Conservation (phyloP, 2,113 vertebrate genomes). For the Antigone vipio region DNA sequence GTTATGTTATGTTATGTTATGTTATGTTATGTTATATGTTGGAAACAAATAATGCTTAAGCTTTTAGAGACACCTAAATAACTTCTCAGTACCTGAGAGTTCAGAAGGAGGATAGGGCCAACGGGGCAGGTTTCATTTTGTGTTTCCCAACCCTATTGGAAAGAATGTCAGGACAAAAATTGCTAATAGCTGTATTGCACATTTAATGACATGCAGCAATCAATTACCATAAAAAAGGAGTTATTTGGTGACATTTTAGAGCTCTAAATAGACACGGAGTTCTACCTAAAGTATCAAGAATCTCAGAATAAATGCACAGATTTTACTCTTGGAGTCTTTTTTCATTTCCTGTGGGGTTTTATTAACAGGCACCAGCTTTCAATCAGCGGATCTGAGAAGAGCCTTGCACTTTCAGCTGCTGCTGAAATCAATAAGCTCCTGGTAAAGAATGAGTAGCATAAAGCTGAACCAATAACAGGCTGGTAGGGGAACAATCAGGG, state of each 20-base stretch:
- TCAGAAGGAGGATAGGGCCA: not conserved
- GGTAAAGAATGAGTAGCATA: not conserved
- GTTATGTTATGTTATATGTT: too few relatives aligned
- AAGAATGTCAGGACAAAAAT: not conserved
- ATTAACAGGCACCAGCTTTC: not conserved
- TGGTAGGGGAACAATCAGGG: not conserved
- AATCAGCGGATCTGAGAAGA: not conserved
- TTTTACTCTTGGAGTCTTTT: not conserved
- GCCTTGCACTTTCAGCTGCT: not conserved
- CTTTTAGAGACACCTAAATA: not conserved
- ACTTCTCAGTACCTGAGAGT: not conserved
- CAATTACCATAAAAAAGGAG: not conserved
- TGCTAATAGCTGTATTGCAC: not conserved
- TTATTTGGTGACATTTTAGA: not conserved
- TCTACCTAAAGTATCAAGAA: not conserved
- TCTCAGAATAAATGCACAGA: conserved; percentile 3
- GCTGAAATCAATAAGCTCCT: not conserved
- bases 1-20: not conserved
- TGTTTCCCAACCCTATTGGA: not conserved
- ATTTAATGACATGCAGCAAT: not conserved
- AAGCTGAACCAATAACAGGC: not conserved
- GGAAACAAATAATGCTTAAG: not conserved
- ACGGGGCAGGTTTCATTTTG: not conserved
- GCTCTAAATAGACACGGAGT: not conserved
- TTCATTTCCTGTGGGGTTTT: not conserved